Evolutionary conservation across 2,113 vertebrate species (phyloP), one percentile per base, ranked within the genome.

Genomic region (Rattus rattus): DNA sequence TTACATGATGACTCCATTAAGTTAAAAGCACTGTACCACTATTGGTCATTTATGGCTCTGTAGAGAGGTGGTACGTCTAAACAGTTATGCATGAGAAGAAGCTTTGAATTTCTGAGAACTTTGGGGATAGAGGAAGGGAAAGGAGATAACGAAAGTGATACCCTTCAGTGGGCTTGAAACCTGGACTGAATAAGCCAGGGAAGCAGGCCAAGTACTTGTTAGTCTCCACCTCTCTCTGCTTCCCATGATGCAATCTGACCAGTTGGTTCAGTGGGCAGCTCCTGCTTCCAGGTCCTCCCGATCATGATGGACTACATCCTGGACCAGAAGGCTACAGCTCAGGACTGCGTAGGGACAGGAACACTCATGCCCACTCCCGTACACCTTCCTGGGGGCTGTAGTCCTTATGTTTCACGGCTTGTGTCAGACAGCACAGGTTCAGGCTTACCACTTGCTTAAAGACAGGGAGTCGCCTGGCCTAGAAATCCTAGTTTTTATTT

Each of bases 1-100:
- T 93, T 81, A 47, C 11, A 79, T 13, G 30, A 39, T 79, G 24
- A 89, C 80, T 84, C 11, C 43, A 24, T 76, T 80, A 75, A 87
- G 19, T 73, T 89, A 91, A 79, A 33, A 86, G 36, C 28, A 1
- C 86, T 65, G 75, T 65, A 95, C 92, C 24, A 90, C 94, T 39
- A 63, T 54, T 24, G 30, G 67, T 77, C 81, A 86, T 65, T 72
- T 72, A 28, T 61, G 52, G 54, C 54, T 67, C 61, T 61, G n/a
- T 47, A 47, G 13, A 24, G 28, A 73, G 6, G 1, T 52, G 19
- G 47, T 67, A 49, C 88, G 81, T 90, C 67, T 86, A 77, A 54
- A n/a, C 67, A 61, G 81, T 49, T 36, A 52, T 3, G 13, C 20
- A 11, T 43, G 36, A 69, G 59, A 77, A 72, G 11, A 80, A 67